Conservation (phyloP, 2,888 invertebrate genomes). For the Panopea generosa region DNA sequence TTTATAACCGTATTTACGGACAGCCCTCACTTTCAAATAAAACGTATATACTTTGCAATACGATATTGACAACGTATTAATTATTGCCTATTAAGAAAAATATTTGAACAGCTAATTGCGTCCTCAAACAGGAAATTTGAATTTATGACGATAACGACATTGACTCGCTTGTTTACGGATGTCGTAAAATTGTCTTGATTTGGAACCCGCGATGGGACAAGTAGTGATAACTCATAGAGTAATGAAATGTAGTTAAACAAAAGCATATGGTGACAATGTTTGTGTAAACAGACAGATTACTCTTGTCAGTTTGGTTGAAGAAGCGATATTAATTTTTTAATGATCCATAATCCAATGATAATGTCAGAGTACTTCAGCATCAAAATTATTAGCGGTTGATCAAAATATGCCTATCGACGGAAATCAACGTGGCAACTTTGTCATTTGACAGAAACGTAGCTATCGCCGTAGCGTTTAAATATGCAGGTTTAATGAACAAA, state of each 20-base stretch:
- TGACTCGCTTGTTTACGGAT: slow-evolving; percentile 41
- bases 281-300: slow-evolving; percentile 51
- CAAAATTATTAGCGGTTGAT: no score
- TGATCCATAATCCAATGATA: slow-evolving; percentile 16
- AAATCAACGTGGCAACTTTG: no score
- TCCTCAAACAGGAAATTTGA: slow-evolving; percentile 53
- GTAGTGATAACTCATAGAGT: slow-evolving; percentile 54
- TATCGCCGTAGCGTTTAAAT: no score
- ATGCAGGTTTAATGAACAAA: no score
- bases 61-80: slow-evolving; percentile 30
- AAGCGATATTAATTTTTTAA: slow-evolving; percentile 33
- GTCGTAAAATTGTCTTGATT: slow-evolving; percentile 63
- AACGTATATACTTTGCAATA: slow-evolving; percentile 2
- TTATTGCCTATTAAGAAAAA: slow-evolving; percentile 32
- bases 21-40: neutral
- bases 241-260: slow-evolving; percentile 59
- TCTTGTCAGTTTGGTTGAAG: slow-evolving; percentile 28
- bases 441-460: no score
- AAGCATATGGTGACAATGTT: slow-evolving; percentile 58
- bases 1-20: neutral
- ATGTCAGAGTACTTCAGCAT: neutral
- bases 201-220: slow-evolving; percentile 26
- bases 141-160: slow-evolving; percentile 47
- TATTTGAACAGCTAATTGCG: slow-evolving; percentile 43
- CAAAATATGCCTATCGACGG: no score